Percentiles rank a stretch among this genome's conserved stretches.
Conservation (phyloP, 1,140 invertebrate genomes). For the Mactra quadrangularis region DNA sequence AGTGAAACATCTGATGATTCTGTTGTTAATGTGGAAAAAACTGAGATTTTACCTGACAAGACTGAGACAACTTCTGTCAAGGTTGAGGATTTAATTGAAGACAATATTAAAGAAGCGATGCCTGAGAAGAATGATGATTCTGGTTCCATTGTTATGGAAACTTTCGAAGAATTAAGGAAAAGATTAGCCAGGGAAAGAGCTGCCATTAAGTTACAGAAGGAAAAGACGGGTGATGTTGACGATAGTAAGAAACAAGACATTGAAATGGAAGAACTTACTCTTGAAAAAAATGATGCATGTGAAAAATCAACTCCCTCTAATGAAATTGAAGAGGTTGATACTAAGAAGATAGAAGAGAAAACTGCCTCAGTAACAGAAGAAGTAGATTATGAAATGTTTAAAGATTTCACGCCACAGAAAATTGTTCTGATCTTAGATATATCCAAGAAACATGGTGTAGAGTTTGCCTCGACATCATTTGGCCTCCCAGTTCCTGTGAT, state of each 20-base stretch:
- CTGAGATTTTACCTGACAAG: not conserved
- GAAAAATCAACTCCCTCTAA: not conserved
- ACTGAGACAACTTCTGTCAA: not conserved
- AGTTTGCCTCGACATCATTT: conserved; percentile 56
- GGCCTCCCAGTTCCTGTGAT: conserved; percentile 45
- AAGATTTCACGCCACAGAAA: conserved; percentile 54
- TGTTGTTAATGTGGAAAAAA: not conserved
- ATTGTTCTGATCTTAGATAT: conserved; percentile 56
- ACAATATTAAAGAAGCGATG: not conserved
- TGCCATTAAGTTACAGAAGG: conserved; percentile 30
- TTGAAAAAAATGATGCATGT: conserved; percentile 6
- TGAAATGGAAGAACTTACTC: not conserved
- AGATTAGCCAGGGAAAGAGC: conserved; percentile 42
- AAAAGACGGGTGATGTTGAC: not conserved
- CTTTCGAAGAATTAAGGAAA: conserved; percentile 47
- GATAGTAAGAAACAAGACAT: not conserved
- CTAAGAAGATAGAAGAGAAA: too few species aligned
- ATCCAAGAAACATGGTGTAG: conserved; percentile 54
- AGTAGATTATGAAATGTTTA: conserved; percentile 51
- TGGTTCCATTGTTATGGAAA: conserved; percentile 47
- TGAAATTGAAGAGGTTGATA: too few species aligned
- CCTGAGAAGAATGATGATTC: not conserved
- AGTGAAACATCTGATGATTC: not conserved
- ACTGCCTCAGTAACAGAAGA: not conserved
- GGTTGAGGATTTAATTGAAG: not conserved